Conservation (phyloP, 1,140 invertebrate genomes). For the Rhynchophorus ferrugineus region DNA sequence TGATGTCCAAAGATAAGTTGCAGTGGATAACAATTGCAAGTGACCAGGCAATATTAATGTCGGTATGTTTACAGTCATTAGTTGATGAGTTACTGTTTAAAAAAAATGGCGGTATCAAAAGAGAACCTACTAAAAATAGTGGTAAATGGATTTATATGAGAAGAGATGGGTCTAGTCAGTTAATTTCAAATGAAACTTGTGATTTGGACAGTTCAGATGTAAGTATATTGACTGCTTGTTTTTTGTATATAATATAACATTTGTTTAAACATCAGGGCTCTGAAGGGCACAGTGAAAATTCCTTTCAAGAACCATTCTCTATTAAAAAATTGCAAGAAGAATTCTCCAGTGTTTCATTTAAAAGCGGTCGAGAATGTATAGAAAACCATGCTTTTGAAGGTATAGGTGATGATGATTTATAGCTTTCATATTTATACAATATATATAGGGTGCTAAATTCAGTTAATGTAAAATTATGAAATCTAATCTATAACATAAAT, state of each 20-base stretch:
- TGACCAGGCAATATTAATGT: constrained; percentile 89
- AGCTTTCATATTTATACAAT: constrained; percentile 28
- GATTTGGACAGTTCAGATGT: constrained; percentile 40
- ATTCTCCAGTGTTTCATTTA: constrained; percentile 53
- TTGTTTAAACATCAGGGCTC: constrained; percentile 16
- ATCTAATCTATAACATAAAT: neutral
- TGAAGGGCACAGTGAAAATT: constrained; percentile 9
- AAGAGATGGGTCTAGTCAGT: constrained; percentile 47
- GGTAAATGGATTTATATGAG: constrained; percentile 45
- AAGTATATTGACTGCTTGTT: constrained; percentile 4
- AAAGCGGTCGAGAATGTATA: constrained; percentile 56
- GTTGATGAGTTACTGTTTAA: constrained; percentile 88
- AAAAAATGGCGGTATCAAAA: constrained; percentile 52
- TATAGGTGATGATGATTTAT: constrained; percentile 86
- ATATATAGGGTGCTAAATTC: neutral
- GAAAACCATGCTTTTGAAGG: constrained; percentile 86
- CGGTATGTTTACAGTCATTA: constrained; percentile 87
- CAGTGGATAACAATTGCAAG: constrained; percentile 89
- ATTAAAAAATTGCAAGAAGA: constrained; percentile 50
- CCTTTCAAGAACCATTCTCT: constrained; percentile 42
- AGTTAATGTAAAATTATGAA: neutral
- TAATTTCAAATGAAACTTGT: constrained; percentile 39
- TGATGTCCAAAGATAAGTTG: constrained; percentile 84
- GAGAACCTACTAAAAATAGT: constrained; percentile 28
- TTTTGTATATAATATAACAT: constrained; percentile 2